These are phyloP conservation scores for Eurosta solidaginis DNA, from an alignment of 1,140 invertebrate genomes.

Conservation along the genomic window DNA sequence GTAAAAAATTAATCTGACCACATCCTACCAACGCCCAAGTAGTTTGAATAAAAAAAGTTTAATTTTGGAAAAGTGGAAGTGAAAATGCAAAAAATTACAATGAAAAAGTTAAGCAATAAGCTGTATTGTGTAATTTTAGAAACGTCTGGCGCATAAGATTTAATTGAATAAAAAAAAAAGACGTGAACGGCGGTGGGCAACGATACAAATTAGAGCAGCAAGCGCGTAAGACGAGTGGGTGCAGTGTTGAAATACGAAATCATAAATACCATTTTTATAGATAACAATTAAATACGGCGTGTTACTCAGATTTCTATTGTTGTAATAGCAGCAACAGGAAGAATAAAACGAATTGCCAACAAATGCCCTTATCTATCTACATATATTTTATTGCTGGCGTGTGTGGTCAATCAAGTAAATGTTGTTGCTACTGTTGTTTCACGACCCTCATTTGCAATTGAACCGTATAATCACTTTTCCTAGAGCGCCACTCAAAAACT, in stretches of 20 bases:
- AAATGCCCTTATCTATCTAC: not conserved
- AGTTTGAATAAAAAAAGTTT: not conserved
- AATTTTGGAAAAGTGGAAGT: not conserved
- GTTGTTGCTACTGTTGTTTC: not conserved
- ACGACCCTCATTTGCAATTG: not conserved
- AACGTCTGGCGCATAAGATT: not conserved
- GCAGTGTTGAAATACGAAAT: not conserved
- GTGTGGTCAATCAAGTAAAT: not conserved
- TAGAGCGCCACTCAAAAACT: too few species aligned
- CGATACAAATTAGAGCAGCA: not conserved
- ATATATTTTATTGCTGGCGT: not conserved
- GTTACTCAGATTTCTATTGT: too few species aligned
- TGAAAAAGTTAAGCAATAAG: not conserved
- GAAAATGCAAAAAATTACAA: not conserved
- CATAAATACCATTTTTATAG: not conserved
- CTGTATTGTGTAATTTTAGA: conserved; percentile 21
- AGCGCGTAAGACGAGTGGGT: not conserved
- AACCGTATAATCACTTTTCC: too few species aligned
- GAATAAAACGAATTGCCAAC: not conserved
- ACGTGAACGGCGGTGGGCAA: too few species aligned
- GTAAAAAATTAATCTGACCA: conserved; percentile 1
- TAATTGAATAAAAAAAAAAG: not conserved
- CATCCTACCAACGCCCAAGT: not conserved
- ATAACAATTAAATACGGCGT: not conserved
- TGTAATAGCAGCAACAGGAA: not conserved